Conservation (phyloP, 2,113 vertebrate genomes). For the Silurus meridionalis region DNA sequence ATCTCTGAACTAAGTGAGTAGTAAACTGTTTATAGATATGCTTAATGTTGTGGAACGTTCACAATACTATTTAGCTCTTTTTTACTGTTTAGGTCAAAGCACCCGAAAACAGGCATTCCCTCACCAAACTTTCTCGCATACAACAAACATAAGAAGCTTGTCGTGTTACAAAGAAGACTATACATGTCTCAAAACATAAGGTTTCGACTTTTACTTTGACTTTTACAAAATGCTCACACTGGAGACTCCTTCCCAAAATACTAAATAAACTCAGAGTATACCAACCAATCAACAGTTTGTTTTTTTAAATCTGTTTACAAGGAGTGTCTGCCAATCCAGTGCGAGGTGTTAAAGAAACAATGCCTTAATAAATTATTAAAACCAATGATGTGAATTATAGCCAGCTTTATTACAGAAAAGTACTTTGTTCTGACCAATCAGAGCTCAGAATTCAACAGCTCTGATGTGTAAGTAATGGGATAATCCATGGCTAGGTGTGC, state of each 20-base stretch:
- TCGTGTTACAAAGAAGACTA: background rate
- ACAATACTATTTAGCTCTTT: background rate
- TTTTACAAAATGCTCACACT: background rate
- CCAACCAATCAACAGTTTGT: background rate
- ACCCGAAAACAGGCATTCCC: background rate
- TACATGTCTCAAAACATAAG: background rate
- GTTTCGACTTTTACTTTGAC: background rate
- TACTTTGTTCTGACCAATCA: background rate
- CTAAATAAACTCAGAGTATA: background rate
- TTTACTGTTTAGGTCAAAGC: background rate
- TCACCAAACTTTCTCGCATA: background rate
- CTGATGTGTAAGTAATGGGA: background rate
- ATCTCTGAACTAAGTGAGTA: constrained; percentile 97
- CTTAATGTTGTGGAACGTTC: background rate
- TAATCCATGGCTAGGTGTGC: too few species aligned
- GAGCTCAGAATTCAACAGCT: background rate
- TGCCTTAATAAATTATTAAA: background rate
- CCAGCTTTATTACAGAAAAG: background rate
- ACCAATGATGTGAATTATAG: background rate
- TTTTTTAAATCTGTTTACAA: background rate
- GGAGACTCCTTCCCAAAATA: background rate
- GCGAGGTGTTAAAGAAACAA: background rate
- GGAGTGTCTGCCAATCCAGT: background rate
- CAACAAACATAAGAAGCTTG: background rate
- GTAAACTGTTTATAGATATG: background rate